phyloP scores from a whole-genome alignment of 2,113 vertebrate genomes.

The Mellivora capensis region DNA sequence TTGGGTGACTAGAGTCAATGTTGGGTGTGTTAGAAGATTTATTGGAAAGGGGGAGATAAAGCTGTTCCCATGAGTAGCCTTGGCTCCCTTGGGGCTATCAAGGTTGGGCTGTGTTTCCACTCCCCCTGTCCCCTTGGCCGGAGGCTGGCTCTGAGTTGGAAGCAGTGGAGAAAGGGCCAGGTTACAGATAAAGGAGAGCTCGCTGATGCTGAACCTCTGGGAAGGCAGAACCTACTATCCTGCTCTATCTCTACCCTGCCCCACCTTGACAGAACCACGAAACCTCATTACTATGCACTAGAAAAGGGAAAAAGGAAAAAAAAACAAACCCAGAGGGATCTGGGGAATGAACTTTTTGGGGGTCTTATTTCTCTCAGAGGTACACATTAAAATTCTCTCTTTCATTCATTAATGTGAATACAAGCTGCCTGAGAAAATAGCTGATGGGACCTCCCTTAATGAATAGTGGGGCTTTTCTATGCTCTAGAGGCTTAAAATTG shows the following conservation, averaged over 20 bases:
- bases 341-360: conserved; percentile 63
- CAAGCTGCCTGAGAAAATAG: conserved; percentile 70
- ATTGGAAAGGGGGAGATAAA: conserved; percentile 7
- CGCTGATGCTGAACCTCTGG: background rate
- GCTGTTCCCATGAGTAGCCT: background rate
- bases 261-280: background rate
- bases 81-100: no score
- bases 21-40: conserved; percentile 50
- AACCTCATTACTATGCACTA: conserved; percentile 64
- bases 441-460: conserved; percentile 77
- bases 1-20: conserved; percentile 53
- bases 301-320: background rate
- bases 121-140: fast-evolving
- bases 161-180: background rate
- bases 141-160: background rate
- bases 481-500: conserved; percentile 80
- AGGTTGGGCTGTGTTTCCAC: background rate
- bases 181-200: background rate
- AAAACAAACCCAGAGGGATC: conserved; percentile 41
- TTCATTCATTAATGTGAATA: conserved; percentile 56
- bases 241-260: background rate
- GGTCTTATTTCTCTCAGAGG: conserved; percentile 65
- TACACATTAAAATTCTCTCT: conserved; percentile 65
- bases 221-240: background rate
- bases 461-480: conserved; percentile 76